phyloP scores from a whole-genome alignment of 2,113 vertebrate species.

The Ictalurus punctatus region DNA sequence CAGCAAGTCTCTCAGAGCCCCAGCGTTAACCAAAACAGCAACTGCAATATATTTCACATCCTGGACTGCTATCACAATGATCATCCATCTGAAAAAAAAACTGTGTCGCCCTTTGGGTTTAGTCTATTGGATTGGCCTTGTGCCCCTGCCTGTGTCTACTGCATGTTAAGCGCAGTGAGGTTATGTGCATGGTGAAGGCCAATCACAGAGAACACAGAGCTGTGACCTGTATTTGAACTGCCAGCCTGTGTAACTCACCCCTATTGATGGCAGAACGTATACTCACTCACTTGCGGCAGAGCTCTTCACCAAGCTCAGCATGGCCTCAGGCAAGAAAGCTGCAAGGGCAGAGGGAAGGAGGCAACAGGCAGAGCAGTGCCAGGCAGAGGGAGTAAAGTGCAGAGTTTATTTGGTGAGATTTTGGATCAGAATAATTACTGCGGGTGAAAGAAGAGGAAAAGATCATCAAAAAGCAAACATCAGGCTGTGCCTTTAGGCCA shows the following conservation, averaged over 20 bases:
- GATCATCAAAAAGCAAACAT: constrained; percentile 20
- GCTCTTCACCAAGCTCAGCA: constrained; percentile 61
- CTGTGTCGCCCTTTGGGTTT: constrained; percentile 10
- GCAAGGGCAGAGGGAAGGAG: constrained; percentile 12
- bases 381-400: constrained; percentile 20
- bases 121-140: constrained; percentile 26
- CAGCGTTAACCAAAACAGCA: background rate
- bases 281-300: constrained; percentile 50
- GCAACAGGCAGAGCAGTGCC: constrained; percentile 10
- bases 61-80: background rate
- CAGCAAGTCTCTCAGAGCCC: background rate
- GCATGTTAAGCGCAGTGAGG: constrained; percentile 22
- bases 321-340: constrained; percentile 60
- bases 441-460: background rate
- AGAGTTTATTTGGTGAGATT: constrained; percentile 40
- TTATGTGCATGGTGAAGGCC: constrained; percentile 8
- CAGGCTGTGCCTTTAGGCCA: constrained; percentile 18
- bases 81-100: background rate
- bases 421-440: constrained; percentile 41
- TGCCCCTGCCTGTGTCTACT: background rate
- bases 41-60: background rate
- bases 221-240: constrained; percentile 75
- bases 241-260: constrained; percentile 75
- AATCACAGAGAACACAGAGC: constrained; percentile 47
- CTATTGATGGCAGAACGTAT: constrained; percentile 68